These are phyloP conservation scores for Dryomyza anilis DNA, from an alignment of 2,888 invertebrate genomes.

Conservation along the genomic window DNA sequence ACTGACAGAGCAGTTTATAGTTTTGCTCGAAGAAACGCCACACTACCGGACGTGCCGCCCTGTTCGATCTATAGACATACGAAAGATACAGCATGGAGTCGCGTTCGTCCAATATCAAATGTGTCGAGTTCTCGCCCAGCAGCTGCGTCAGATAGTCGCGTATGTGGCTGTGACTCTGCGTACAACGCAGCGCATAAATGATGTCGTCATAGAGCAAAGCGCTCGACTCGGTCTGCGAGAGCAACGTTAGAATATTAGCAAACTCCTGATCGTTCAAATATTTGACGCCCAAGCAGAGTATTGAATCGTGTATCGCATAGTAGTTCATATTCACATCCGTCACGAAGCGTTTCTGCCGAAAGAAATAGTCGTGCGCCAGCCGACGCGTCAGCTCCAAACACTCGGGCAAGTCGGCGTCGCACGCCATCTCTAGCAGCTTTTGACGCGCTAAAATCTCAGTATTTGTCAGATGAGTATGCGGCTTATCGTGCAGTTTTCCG, in stretches of 20 bases:
- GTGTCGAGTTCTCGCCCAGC: constrained; percentile 48
- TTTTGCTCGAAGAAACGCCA: constrained; percentile 50
- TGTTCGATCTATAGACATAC: constrained; percentile 48
- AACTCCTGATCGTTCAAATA: constrained; percentile 48
- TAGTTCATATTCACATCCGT: constrained; percentile 38
- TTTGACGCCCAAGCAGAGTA: constrained; percentile 49
- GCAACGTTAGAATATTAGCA: constrained; percentile 38
- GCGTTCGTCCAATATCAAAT: constrained; percentile 39
- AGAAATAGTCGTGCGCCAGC: constrained; percentile 45
- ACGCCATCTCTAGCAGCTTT: constrained; percentile 47
- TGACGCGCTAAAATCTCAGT: constrained; percentile 31
- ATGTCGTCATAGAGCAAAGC: constrained; percentile 46
- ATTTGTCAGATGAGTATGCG: constrained; percentile 24
- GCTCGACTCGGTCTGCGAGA: constrained; percentile 37
- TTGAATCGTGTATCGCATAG: constrained; percentile 41
- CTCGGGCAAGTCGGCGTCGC: constrained; percentile 46
- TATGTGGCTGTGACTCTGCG: constrained; percentile 44
- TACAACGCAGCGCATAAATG: constrained; percentile 52
- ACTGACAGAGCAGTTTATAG: constrained; percentile 44
- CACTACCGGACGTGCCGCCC: constrained; percentile 43
- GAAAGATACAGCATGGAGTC: constrained; percentile 50
- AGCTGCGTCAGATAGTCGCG: constrained; percentile 46
- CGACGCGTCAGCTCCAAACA: constrained; percentile 48
- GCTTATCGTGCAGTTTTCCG: constrained; percentile 29
- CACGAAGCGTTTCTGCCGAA: constrained; percentile 39